Evolutionary conservation across 2,888 invertebrate genomes (phyloP), one percentile per base, ranked within the genome.

Genomic region (Brachypterus glaber): DNA sequence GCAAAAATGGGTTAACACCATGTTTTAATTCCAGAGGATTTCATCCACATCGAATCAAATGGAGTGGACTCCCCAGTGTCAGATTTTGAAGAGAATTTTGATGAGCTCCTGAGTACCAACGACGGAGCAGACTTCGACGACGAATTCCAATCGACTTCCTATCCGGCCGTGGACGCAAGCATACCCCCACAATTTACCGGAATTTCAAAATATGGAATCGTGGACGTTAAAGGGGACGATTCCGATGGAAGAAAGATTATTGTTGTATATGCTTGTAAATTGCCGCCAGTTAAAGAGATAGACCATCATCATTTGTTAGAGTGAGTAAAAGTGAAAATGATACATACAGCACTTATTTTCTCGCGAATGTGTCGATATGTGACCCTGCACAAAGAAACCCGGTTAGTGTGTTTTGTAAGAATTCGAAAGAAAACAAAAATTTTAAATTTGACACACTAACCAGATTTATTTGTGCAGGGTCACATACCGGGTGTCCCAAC

Each of bases 211-310:
- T 75, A 81, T 56, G 82, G 82, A 13, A 85, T 88, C 49, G 78
- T 88, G 12, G 86, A 88, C 66, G 81, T 87, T n/a, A 81, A 83
- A 41, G 86, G 84, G 11, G 85, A 84, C 64, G 85, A 86, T 63
- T 72, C 76, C 30, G 77, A 84, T 53, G 96, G 96, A 13, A 77
- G 96, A 46, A 90, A 96, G 62, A 85, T 98, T 53, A 92, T 98
- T 56, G 89, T 95, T 29, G 85, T 98, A 38, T 96, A 93, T 44
- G 96, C 98, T 4, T 96, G 93, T 66, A 77, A 81, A 57, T 69
- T 88, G 50, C 71, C 70, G 13, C 60, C 61, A 37, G 55, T 56
- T 36, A 60, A 57, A 47, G 60, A 62, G 48, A 64, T 66, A 40
- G 62, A 66, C 52, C 67, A 88, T 63, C 73, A 75, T 40, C 71